Percentiles rank a stretch among this genome's conserved stretches.
phyloP scores from a whole-genome alignment of 2,797 vertebrate species.

The Buphagus erythrorhynchus region DNA sequence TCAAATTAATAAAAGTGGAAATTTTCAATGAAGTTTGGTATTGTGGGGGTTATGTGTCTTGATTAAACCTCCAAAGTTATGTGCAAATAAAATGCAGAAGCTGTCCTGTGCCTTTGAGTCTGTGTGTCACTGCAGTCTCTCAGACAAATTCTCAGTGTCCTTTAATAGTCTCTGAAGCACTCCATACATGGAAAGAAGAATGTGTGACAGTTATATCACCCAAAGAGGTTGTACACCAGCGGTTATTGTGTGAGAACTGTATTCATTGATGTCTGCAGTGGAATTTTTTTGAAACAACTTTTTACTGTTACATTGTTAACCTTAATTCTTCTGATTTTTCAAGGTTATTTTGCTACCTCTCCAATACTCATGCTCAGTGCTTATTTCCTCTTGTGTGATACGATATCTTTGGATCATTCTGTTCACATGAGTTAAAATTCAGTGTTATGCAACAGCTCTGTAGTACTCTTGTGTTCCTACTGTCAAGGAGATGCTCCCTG shows the following conservation, averaged over 20 bases:
- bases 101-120: background rate
- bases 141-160: background rate
- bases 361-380: fast-evolving
- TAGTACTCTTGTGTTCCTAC: background rate
- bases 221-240: background rate
- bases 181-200: background rate
- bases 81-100: background rate
- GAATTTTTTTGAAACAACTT: background rate
- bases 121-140: background rate
- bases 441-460: background rate
- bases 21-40: background rate
- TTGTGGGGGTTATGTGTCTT: background rate
- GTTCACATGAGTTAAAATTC: background rate
- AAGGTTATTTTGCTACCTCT: background rate
- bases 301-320: background rate
- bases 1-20: background rate
- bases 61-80: background rate
- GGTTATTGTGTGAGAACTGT: background rate
- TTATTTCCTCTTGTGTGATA: background rate
- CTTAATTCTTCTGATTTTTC: background rate
- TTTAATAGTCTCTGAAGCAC: background rate
- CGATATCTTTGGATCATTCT: background rate
- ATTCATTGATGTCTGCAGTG: background rate
- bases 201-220: background rate
- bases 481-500: background rate